phyloP scores from a whole-genome alignment of 92 coral and sea anemone species.

The Heliopora coerulea region DNA sequence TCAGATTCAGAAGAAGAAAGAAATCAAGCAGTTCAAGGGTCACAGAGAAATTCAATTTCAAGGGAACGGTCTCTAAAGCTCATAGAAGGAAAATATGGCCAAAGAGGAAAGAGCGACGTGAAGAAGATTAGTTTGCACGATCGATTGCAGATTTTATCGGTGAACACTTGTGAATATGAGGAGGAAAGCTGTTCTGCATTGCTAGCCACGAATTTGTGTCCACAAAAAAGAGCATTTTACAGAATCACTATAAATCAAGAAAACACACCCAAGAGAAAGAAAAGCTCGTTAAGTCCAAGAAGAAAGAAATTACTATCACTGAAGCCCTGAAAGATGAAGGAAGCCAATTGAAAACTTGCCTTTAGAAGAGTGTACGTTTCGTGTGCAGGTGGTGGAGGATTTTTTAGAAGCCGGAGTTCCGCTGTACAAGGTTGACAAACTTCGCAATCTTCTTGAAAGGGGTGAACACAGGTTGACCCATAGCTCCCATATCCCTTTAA shows the following conservation, averaged over 20 bases:
- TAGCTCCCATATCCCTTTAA: conserved; percentile 51
- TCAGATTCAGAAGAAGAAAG: too few relatives aligned
- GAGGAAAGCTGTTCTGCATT: conserved; percentile 53
- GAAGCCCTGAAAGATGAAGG: conserved; percentile 49
- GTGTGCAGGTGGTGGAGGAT: conserved; percentile 57
- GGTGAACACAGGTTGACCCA: conserved; percentile 49
- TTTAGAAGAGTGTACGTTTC: conserved; percentile 52
- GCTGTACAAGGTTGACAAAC: conserved; percentile 53
- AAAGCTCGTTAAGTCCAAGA: conserved; percentile 47
- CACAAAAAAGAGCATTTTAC: conserved; percentile 49
- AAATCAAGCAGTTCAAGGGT: too few relatives aligned
- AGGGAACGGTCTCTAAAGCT: conserved; percentile 34
- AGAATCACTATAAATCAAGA: conserved; percentile 46
- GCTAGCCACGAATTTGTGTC: conserved; percentile 50
- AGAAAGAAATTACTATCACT: conserved; percentile 43
- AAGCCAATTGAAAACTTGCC: conserved; percentile 52
- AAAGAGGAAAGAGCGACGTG: conserved; percentile 38
- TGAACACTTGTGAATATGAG: conserved; percentile 48
- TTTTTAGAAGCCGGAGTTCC: conserved; percentile 57
- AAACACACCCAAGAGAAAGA: conserved; percentile 50
- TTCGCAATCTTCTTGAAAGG: conserved; percentile 51
- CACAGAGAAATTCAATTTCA: conserved; percentile 38
- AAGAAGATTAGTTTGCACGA: conserved; percentile 48
- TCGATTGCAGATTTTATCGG: conserved; percentile 40
- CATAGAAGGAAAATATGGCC: conserved; percentile 7